Evolutionary conservation across 2,113 vertebrate species (phyloP), one percentile per base, ranked within the genome.

Genomic region (Climacteris rufus): DNA sequence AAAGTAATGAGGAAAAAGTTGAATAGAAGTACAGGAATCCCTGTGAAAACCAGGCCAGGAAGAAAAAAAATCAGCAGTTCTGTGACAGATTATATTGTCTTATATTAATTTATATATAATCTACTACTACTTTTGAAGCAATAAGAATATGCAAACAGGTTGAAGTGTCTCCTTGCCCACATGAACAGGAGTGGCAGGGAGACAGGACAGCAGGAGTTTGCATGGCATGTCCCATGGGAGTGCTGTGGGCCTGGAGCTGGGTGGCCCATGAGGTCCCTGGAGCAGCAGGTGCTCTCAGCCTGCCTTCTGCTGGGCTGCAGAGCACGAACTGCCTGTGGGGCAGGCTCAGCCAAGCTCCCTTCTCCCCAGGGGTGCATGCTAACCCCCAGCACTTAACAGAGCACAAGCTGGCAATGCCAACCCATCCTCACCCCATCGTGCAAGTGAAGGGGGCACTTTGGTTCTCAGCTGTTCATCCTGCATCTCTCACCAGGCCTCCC

Each of bases 231-330:
- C 23, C 45, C 74, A 23, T 0, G 2, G 49, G 18, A 45, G 19
- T 16, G 59, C 57, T 39, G 17, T 23, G 40, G 31, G 37, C 23
- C 61, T 53, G 75, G 23, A 52, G 74, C 28, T 71, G 39, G 20
- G 2, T 49, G 61, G 33, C 12, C 31, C 56, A 15, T 0, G 0
- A 57, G 18, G 15, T 27, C 40, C 27, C 22, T 82, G 44, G 9
- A 4, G 15, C 9, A 68, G 61, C 13, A 23, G 6, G 13, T 33
- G 33, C 50, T 28, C 59, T 49, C 68, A 61, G 44, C 10, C 37
- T 35, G 25, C 14, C 60, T 63, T 61, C 57, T 75, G 61, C 52
- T 79, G 42, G 40, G 25, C 42, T 72, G 49, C 23, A 68, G 66
- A 64, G n/a, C n/a, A 40, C 44, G 49, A 83, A 13, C 70, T 86